These are phyloP conservation scores for Esox masquinongy DNA, from an alignment of 2,797 vertebrate genomes.

Conservation along the genomic window DNA sequence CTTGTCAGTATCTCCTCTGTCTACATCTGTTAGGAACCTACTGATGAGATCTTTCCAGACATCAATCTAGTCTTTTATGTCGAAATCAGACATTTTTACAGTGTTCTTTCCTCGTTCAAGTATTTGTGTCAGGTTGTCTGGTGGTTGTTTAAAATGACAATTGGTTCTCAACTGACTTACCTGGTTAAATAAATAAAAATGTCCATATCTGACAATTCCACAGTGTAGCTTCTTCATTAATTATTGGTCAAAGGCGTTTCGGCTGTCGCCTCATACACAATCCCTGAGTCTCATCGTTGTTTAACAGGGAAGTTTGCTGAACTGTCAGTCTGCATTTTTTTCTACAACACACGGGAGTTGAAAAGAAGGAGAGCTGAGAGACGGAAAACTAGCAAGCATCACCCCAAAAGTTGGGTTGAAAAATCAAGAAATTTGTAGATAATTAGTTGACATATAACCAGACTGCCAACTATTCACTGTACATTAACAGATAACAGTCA, in stretches of 20 bases:
- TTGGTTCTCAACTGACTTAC: too few relatives aligned
- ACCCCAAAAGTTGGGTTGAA: not conserved
- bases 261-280: conserved; percentile 32
- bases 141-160: too few relatives aligned
- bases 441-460: not conserved
- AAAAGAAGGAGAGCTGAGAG: not conserved
- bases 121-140: not conserved
- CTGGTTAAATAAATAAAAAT: too few relatives aligned
- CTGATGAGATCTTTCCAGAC: conserved; percentile 47
- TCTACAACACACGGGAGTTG: conserved; percentile 4
- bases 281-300: conserved; percentile 54
- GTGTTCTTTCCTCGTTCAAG: conserved; percentile 32
- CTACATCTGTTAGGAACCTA: conserved; percentile 68
- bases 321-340: conserved; percentile 4
- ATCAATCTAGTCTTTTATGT: conserved; percentile 36
- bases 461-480: not conserved
- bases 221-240: too few relatives aligned
- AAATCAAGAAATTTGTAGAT: not conserved
- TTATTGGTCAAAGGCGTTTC: not conserved
- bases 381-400: not conserved
- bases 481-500: too few relatives aligned
- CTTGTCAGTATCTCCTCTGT: conserved; percentile 37
- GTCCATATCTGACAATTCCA: too few relatives aligned
- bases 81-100: conserved; percentile 53
- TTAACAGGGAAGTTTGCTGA: conserved; percentile 31